Evolutionary conservation across 2,888 invertebrate species (phyloP), one percentile per base, ranked within the genome.

Genomic region (Heteropelma amictum): DNA sequence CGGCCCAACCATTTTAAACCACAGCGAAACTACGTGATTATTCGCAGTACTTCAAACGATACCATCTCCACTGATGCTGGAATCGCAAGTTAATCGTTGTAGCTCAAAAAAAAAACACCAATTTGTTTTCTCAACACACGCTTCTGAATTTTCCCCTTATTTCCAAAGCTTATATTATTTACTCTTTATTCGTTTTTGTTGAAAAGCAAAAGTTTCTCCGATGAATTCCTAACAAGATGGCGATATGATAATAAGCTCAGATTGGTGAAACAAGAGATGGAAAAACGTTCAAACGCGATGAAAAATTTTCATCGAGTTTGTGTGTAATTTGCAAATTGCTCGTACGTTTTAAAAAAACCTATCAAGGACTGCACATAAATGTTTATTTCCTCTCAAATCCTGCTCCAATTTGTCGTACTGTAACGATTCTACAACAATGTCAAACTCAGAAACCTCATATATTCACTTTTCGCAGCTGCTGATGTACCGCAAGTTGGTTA

Each of bases 401-500:
- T 38, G 28, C 26, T 19, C 42, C n/a, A 12, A 21, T 21, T 35
- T 7, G 19, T n/a, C 7, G 4, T 40, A 45, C 42, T 14, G 4
- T 38, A 19, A 42, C 30, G 10, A 45, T 51, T 58, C 51, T 19
- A 53, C 72, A 64, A 72, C 53, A 60, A 60, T 45, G 68, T 73
- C 73, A 42, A 73, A 56, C 60, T 49, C 10, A 5, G 30, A 30
- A 45, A 17, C 26, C 53, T 65, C 30, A 6, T 33, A 30, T 33
- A 14, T 10, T 42, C 30, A 30, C 65, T 53, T 54, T 54, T 54
- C 17, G 21, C 33, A 19, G 3, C 23, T 40, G 38, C 40, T 40
- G 68, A 49, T 68, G 40, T 40, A 68, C 30, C 54, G 51, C 42
- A 51, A 60, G 69, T 58, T 73, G 42, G 64, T 69, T 60, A 64